Base-by-base conservation (phyloP, 2,113 vertebrate species). In the Diphyllodes magnificus region DNA sequence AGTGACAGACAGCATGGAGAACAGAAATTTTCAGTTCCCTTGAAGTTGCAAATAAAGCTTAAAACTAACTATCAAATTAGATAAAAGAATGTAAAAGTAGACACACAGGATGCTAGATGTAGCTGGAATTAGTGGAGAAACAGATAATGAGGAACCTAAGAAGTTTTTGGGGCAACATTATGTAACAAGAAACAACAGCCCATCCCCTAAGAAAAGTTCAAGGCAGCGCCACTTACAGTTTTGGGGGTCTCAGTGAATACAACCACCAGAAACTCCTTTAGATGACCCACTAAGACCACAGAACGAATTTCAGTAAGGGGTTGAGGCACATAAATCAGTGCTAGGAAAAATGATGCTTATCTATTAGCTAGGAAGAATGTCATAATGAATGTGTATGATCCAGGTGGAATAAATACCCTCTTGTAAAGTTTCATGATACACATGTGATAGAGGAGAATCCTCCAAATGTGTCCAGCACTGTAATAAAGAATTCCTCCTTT, bases 381-480 rank as follows among this genome's bases (percentile, higher is more conserved):
- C 25, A 15, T 14, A 39, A 64, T 39, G 23, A 39, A 18, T 54
- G 5, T 28, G 4, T 28, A 33, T 54, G 33, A 37, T 27, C 14
- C 2, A 15, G 28, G 53, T 28, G 11, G n/a, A 39, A 54, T 27
- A 33, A 54, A 64, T 33, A 15, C 5, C 14, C 14, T 45, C 27
- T 45, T 47, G 11, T 19, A 28, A 39, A 23, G 2, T 47, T 84
- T 54, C 22, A 47, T 39, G 15, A 31, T 14, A 33, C 10, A 31
- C 14, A 22, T 64, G 17, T 33, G 28, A 45, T 37, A 18, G 9
- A 28, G 15, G 2, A 54, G 63, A 72, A 33, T 10, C 23, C 40
- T 54, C 28, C 18, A 54, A 28, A 39, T 28, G 1, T 54, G 28
- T 39, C 22, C n/a, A 54, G 14, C 0, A 0, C 6, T 28, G 15